These are phyloP conservation scores for Arvicanthis niloticus DNA, from an alignment of 2,113 vertebrate genomes.

Conservation along the genomic window DNA sequence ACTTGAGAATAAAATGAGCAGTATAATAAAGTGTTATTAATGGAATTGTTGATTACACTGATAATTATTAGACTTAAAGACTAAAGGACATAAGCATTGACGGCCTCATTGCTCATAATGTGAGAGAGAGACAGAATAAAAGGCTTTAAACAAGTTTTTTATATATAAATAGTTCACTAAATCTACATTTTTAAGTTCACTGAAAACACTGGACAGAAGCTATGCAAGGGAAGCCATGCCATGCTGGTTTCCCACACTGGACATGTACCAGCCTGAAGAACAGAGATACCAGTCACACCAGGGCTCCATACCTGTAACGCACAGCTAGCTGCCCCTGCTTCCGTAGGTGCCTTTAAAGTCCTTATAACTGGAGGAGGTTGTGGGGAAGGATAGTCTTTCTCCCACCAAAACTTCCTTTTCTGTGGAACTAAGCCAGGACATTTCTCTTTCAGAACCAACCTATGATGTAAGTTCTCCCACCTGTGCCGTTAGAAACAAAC, in stretches of 20 bases:
- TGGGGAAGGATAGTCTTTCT: too few species aligned
- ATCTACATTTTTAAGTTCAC: background rate
- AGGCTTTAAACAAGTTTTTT: background rate
- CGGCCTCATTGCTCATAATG: background rate
- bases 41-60: background rate
- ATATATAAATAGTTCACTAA: background rate
- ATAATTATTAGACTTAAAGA: background rate
- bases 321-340: fast-evolving
- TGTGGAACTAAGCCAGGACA: fast-evolving
- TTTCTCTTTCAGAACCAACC: background rate
- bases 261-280: background rate
- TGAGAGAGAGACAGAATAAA: background rate
- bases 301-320: background rate
- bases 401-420: background rate
- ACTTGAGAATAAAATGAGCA: background rate
- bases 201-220: background rate
- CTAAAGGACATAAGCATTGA: background rate
- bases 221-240: background rate
- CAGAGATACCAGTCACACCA: fast-evolving
- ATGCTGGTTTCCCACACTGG: background rate
- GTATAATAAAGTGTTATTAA: background rate
- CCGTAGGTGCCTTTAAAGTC: background rate
- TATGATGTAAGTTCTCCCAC: background rate
- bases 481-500: background rate
- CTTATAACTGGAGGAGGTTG: background rate